These are phyloP conservation scores for Leptinotarsa peninsularis DNA, from an alignment of 2,888 invertebrate species.

Conservation along the genomic window DNA sequence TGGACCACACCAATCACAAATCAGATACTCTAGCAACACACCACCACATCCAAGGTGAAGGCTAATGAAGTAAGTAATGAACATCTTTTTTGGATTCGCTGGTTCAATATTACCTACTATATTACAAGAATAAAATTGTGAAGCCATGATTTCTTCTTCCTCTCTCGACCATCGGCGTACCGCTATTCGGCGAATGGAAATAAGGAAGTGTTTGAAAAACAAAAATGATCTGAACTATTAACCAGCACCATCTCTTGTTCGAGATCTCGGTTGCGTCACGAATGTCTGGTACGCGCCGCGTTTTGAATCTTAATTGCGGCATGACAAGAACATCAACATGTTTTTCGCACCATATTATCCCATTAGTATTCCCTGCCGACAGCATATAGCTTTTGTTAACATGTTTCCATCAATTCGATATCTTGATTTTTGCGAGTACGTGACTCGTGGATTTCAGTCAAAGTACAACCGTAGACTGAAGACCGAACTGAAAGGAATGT, in stretches of 20 bases:
- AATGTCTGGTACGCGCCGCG: slow-evolving; percentile 40
- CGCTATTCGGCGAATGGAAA: slow-evolving; percentile 2
- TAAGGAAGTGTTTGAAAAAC: neutral
- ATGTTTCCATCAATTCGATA: slow-evolving; percentile 20
- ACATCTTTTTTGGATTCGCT: no score
- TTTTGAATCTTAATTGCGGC: slow-evolving; percentile 43
- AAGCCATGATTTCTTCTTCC: neutral
- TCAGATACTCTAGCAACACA: no score
- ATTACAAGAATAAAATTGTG: no score
- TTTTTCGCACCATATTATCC: slow-evolving; percentile 44
- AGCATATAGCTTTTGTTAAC: slow-evolving; percentile 31
- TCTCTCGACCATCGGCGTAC: neutral
- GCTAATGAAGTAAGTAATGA: no score
- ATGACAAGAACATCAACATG: slow-evolving; percentile 42
- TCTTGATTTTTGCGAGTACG: slow-evolving; percentile 10
- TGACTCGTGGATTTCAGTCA: neutral
- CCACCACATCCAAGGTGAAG: no score
- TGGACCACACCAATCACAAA: no score
- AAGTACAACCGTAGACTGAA: neutral
- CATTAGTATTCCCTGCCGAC: slow-evolving; percentile 42
- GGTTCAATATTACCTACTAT: no score
- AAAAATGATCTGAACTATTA: slow-evolving; percentile 31
- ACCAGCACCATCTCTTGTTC: slow-evolving; percentile 37
- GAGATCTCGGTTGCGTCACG: slow-evolving; percentile 42
- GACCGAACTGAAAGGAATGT: no score